phyloP scores from a whole-genome alignment of 2,888 invertebrate species.

The Noctua janthina region DNA sequence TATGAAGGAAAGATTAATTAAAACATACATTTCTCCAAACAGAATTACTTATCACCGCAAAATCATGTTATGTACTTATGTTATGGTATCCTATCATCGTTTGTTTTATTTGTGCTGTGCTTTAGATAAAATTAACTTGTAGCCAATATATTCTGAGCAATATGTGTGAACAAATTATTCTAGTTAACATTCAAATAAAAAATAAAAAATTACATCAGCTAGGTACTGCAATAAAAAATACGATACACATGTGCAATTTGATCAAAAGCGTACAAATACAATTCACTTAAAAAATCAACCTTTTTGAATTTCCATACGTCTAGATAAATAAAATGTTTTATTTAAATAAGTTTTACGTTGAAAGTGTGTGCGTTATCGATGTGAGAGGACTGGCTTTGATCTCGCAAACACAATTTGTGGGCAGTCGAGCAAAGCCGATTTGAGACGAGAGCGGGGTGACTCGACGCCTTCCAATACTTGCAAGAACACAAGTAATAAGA shows the following conservation, averaged over 20 bases:
- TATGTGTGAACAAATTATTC: background rate
- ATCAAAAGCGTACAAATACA: conserved; percentile 29
- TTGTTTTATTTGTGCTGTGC: background rate
- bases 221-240: background rate
- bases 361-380: conserved; percentile 65
- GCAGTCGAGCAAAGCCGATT: conserved; percentile 63
- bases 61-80: background rate
- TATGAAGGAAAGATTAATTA: too few species aligned
- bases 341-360: conserved; percentile 70
- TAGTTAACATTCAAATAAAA: conserved; percentile 1
- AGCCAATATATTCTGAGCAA: background rate
- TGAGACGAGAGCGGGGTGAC: conserved; percentile 41
- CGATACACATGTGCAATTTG: conserved; percentile 20
- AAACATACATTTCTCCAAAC: too few species aligned
- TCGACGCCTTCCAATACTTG: conserved; percentile 36
- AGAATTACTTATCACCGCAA: too few species aligned
- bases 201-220: background rate
- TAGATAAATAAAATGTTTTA: conserved; percentile 68
- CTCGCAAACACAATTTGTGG: conserved; percentile 65
- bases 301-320: conserved; percentile 33
- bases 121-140: background rate
- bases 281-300: conserved; percentile 42
- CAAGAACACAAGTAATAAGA: conserved; percentile 25
- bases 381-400: conserved; percentile 65
- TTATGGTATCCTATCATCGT: background rate